Percentiles rank a stretch among this genome's conserved stretches.
Conservation (phyloP, 2,888 invertebrate species). For the Andrena dorsata region DNA sequence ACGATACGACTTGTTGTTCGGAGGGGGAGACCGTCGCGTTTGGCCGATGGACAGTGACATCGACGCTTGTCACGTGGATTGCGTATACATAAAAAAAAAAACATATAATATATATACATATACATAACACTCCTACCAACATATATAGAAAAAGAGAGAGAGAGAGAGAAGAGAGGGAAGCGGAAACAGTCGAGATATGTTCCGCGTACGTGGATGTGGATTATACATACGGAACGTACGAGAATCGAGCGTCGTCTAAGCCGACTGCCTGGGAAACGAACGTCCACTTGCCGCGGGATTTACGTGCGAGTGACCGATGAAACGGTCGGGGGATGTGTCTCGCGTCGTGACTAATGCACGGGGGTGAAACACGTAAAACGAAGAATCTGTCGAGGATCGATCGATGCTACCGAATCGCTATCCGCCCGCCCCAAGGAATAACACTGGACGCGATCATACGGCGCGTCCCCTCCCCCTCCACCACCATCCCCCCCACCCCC, state of each 20-base stretch:
- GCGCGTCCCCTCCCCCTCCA: neutral
- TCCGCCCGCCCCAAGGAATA: conserved; percentile 38
- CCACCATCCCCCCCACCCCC: neutral
- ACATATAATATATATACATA: conserved; percentile 39
- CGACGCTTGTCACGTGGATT: conserved; percentile 62
- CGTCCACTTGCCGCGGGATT: conserved; percentile 59
- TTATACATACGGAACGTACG: conserved; percentile 25
- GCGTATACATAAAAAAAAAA: conserved; percentile 63
- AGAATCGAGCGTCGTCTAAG: conserved; percentile 19
- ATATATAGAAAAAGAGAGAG: neutral
- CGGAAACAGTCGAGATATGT: conserved; percentile 42
- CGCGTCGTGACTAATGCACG: conserved; percentile 50
- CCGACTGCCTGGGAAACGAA: conserved; percentile 42
- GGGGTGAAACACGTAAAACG: conserved; percentile 39
- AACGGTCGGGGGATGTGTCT: conserved; percentile 47
- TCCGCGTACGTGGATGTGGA: conserved; percentile 27
- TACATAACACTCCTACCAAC: conserved; percentile 25
- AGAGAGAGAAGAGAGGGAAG: neutral
- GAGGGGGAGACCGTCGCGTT: conserved; percentile 26
- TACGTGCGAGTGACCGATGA: conserved; percentile 60
- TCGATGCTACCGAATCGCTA: conserved; percentile 51
- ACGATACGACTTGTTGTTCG: conserved; percentile 16
- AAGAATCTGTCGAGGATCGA: conserved; percentile 54
- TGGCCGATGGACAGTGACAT: conserved; percentile 44
- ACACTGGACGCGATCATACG: conserved; percentile 34